Conservation (phyloP, 2,888 invertebrate species). For the Galeopsomyia nigrocyanea region DNA sequence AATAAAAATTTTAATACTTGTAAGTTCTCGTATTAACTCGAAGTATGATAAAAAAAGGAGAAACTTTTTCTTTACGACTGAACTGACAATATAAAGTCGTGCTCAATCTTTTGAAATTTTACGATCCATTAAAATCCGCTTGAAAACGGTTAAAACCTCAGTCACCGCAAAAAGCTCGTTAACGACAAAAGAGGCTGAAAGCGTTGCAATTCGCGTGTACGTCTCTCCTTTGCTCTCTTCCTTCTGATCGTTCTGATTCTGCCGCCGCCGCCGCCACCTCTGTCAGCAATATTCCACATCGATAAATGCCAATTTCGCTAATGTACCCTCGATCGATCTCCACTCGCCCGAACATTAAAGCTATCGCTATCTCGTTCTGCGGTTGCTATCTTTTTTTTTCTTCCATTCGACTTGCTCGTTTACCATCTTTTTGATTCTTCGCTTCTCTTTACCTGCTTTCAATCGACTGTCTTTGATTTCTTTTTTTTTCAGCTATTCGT, state of each 20-base stretch:
- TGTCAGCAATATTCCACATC: slow-evolving; percentile 48
- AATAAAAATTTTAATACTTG: no score
- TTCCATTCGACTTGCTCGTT: slow-evolving; percentile 17
- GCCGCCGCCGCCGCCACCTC: slow-evolving; percentile 15
- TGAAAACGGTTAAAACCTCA: slow-evolving; percentile 1
- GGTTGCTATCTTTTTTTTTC: slow-evolving; percentile 8
- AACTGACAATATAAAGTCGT: no score
- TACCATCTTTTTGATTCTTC: slow-evolving; percentile 18
- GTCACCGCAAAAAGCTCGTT: slow-evolving; percentile 30
- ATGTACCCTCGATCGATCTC: slow-evolving; percentile 46
- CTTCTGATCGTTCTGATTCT: slow-evolving; percentile 25
- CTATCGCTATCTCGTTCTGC: not conserved
- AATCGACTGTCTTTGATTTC: slow-evolving; percentile 2
- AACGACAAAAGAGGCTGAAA: slow-evolving; percentile 24
- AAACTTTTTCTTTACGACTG: no score
- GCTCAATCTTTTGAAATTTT: no score
- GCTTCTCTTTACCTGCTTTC: not conserved
- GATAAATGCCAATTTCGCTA: slow-evolving; percentile 49
- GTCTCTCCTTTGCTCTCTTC: slow-evolving; percentile 13
- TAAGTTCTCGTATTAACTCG: no score
- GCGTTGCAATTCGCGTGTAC: slow-evolving; percentile 8
- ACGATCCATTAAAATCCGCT: no score
- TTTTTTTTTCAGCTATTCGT: not conserved
- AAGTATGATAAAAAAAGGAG: no score
- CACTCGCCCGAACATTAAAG: slow-evolving; percentile 40